Conservation (phyloP, 2,113 vertebrate species). For the Myrmophylax atrothorax region DNA sequence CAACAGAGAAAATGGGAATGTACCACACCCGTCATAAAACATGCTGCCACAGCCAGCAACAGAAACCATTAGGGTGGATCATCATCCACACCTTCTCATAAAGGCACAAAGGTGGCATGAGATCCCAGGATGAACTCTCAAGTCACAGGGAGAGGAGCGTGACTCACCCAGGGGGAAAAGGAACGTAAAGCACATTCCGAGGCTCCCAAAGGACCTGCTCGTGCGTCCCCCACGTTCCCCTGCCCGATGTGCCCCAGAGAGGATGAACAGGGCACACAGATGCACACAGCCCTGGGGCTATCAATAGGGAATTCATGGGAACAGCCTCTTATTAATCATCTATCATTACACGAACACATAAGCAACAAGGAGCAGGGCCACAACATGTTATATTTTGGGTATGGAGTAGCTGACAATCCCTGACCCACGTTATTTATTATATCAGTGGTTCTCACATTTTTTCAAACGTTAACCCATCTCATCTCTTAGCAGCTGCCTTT, state of each 20-base stretch:
- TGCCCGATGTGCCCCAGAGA: accelerated
- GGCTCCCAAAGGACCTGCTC: background rate
- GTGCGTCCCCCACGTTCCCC: background rate
- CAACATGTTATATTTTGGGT: background rate
- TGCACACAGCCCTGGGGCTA: background rate
- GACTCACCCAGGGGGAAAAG: conserved; percentile 34
- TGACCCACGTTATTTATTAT: background rate
- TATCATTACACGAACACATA: background rate
- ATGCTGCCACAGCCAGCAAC: conserved; percentile 81
- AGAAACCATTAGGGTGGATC: conserved; percentile 84
- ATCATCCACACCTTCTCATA: conserved; percentile 77
- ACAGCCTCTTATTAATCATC: background rate
- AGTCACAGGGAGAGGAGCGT: conserved; percentile 41
- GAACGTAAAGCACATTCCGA: background rate
- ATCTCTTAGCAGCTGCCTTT: background rate
- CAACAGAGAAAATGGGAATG: conserved; percentile 73
- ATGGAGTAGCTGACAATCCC: background rate
- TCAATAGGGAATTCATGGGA: background rate
- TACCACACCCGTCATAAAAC: conserved; percentile 82
- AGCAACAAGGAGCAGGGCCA: background rate
- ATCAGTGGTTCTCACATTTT: background rate
- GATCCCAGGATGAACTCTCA: conserved; percentile 69
- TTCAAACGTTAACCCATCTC: accelerated
- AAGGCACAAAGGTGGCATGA: conserved; percentile 67
- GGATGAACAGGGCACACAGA: background rate